A percentile compares a stretch with the other conserved stretches of the same genome.
Conservation (phyloP, 2,888 invertebrate species). For the Theodoxus fluviatilis region DNA sequence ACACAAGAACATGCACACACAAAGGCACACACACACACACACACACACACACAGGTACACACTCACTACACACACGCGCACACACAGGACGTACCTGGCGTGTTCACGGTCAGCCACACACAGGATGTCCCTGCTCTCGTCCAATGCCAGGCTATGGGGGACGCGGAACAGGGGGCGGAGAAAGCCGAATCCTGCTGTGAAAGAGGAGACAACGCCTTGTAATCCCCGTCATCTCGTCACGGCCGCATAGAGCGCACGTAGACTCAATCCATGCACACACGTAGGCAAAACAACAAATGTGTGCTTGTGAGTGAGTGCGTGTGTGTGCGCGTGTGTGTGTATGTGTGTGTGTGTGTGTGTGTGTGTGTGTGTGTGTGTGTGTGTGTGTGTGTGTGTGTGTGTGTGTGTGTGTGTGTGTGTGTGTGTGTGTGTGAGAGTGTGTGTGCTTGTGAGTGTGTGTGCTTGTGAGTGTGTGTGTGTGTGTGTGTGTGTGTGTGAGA, state of each 20-base stretch:
- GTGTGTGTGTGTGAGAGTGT: slow-evolving; percentile 3
- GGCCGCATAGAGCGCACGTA: too few relatives aligned
- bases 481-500: background rate
- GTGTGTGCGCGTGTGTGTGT: too few relatives aligned
- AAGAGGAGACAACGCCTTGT: too few relatives aligned
- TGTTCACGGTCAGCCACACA: slow-evolving; percentile 97
- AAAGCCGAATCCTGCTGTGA: too few relatives aligned
- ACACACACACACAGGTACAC: too few relatives aligned
- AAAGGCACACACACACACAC: too few relatives aligned
- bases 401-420: slow-evolving; percentile 18
- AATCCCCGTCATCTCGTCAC: too few relatives aligned
- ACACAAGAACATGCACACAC: too few relatives aligned
- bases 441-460: background rate
- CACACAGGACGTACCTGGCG: slow-evolving; percentile 68
- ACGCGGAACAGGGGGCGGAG: too few relatives aligned
- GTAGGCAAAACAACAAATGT: too few relatives aligned
- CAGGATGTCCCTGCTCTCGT: slow-evolving; percentile 83
- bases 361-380: slow-evolving; percentile 17
- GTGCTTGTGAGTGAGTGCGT: background rate
- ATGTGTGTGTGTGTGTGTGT: slow-evolving; percentile 11
- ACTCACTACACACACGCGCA: too few relatives aligned
- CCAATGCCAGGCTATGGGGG: slow-evolving; percentile 87
- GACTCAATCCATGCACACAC: too few relatives aligned
- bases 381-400: slow-evolving; percentile 13
- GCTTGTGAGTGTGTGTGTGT: background rate